These are phyloP conservation scores for Bombus ignitus DNA, from an alignment of 1,140 invertebrate species.

Conservation along the genomic window DNA sequence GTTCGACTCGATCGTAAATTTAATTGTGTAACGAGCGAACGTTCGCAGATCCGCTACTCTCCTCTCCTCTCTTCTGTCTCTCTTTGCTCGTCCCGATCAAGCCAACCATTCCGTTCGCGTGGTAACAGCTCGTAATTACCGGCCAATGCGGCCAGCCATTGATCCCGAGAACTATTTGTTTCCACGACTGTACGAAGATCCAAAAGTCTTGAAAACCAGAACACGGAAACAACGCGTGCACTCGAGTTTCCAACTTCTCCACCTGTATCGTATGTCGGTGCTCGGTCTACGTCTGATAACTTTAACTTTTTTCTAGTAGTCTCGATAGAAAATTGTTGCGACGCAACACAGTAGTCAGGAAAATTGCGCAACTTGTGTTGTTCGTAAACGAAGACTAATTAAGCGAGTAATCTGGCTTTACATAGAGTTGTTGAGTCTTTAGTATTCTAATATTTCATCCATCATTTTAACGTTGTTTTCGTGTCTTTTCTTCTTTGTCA, in stretches of 20 bases:
- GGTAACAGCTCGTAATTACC: conserved; percentile 68
- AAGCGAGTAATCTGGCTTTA: too few relatives aligned
- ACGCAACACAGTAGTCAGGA: too few relatives aligned
- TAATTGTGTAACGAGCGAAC: conserved; percentile 77
- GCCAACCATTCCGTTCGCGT: conserved; percentile 35
- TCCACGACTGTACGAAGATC: conserved; percentile 52
- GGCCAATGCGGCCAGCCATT: conserved; percentile 60
- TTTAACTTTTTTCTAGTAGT: too few relatives aligned
- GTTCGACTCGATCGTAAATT: conserved; percentile 77
- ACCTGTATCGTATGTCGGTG: neutral
- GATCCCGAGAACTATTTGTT: conserved; percentile 62
- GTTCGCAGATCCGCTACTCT: conserved; percentile 57
- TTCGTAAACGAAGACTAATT: too few relatives aligned
- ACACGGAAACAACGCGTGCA: conserved; percentile 26
- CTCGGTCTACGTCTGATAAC: neutral
- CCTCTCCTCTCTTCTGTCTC: neutral
- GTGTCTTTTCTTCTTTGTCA: too few relatives aligned
- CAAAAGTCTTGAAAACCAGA: conserved; percentile 38
- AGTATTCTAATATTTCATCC: too few relatives aligned
- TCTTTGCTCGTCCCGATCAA: conserved; percentile 15
- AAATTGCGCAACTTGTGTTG: too few relatives aligned
- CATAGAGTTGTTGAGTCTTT: too few relatives aligned
- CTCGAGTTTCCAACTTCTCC: conserved; percentile 41
- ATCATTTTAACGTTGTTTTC: too few relatives aligned
- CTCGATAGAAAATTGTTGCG: too few relatives aligned